These are phyloP conservation scores for Buceros bicornis DNA, from an alignment of 2,797 vertebrate species.

Conservation along the genomic window DNA sequence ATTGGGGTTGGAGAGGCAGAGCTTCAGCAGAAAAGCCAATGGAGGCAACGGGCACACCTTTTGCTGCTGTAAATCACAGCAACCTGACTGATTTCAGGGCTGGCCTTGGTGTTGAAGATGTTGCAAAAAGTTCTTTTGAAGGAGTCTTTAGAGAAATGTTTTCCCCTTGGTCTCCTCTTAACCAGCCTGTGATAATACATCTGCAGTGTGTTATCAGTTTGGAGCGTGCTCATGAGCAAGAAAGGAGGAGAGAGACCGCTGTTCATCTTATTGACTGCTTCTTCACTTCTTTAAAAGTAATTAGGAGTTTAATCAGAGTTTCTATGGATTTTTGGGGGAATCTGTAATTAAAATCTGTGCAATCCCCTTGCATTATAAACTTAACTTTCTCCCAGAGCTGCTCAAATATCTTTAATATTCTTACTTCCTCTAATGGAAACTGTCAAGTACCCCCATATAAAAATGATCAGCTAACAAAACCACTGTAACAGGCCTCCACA, in stretches of 20 bases:
- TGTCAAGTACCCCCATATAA: constrained; percentile 12
- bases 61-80: not conserved
- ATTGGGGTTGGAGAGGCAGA: not conserved
- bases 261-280: constrained; percentile 74
- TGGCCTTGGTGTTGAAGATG: not conserved
- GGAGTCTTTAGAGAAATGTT: constrained; percentile 22
- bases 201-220: not conserved
- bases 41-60: not conserved
- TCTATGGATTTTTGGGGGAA: constrained; percentile 75
- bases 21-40: not conserved
- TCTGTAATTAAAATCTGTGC: constrained; percentile 80
- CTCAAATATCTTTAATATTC: constrained; percentile 67
- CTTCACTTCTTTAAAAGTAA: constrained; percentile 77
- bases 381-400: constrained; percentile 54
- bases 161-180: not conserved
- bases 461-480: not conserved
- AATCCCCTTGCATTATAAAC: constrained; percentile 60
- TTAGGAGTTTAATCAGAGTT: constrained; percentile 78
- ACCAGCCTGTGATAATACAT: constrained; percentile 35
- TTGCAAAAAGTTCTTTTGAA: not conserved
- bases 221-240: constrained; percentile 6
- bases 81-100: constrained; percentile 12
- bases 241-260: constrained; percentile 42
- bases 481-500: not conserved
- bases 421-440: constrained; percentile 42